Base-by-base conservation (phyloP, 2,888 invertebrate species). In the Lasioglossum villosulum region DNA sequence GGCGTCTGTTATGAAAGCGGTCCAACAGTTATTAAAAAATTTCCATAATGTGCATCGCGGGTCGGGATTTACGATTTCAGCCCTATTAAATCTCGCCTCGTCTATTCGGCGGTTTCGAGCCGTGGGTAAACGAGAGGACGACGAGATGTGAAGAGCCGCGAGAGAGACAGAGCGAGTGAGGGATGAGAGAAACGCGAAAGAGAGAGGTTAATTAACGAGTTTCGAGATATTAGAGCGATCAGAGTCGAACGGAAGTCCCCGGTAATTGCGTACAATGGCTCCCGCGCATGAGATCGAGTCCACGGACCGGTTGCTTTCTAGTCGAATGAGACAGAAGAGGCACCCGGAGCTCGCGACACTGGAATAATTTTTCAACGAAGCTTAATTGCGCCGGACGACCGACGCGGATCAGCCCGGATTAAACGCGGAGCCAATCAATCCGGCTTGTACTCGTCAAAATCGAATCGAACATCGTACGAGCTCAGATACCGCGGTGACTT, bases 331-430 rank as follows among this genome's bases (percentile, higher is more conserved):
- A 72, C n/a, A 23, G n/a, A 19, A 19, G 16, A 23, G 23, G 4
- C 42, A n/a, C 5, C 12, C 34, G 52, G 23, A 37, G 73, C 48
- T n/a, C 77, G 77, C 78, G 86, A 80, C 78, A 66, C 71, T 68
- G 80, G 82, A 82, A 86, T 73, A 80, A 87, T 86, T 86, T 82
- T 80, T 75, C 75, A 27, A 68, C 82, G 63, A 72, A 59, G 78
- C 80, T 83, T 82, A 86, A 87, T 86, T 86, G 78, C 86, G 34
- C 70, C 63, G 74, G 66, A 66, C 74, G n/a, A 59, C 16, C 39
- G 42, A 30, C 23, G 34, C 23, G 59, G 56, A 76, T 71, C 72
- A 71, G 52, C 63, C 3, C 30, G 42, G 63, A 66, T 77, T 77
- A 73, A 56, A 37, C 52, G 71, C 23, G 39, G 70, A 59, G 39